phyloP scores from a whole-genome alignment of 2,888 invertebrate species.

The Pycnomerus fuliginosus region DNA sequence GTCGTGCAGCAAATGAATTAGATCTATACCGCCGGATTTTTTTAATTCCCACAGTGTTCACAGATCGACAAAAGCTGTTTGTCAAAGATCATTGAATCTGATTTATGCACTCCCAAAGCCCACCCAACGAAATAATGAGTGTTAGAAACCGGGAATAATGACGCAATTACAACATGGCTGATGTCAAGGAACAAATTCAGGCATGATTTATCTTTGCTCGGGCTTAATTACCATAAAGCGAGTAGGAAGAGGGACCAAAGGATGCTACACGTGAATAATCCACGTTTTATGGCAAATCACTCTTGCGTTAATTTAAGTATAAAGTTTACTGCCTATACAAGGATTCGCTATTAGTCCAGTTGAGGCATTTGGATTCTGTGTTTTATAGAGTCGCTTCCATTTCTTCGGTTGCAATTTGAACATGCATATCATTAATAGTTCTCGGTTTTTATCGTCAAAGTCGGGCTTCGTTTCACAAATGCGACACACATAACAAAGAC shows the following conservation, averaged over 20 bases:
- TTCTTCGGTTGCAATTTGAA: slow-evolving; percentile 12
- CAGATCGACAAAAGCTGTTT: too few relatives aligned
- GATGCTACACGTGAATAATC: neutral
- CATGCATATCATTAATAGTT: slow-evolving; percentile 33
- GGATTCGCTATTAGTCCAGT: neutral
- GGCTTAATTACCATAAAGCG: slow-evolving; percentile 36
- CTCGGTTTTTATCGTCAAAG: too few relatives aligned
- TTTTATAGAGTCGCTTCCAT: too few relatives aligned
- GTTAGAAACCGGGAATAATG: slow-evolving; percentile 36
- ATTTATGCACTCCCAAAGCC: slow-evolving; percentile 30
- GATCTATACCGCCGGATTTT: slow-evolving; percentile 16
- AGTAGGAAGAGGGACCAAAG: neutral
- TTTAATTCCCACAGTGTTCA: slow-evolving; percentile 22
- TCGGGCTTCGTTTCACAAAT: too few relatives aligned
- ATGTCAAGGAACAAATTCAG: slow-evolving; percentile 30
- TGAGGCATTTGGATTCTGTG: too few relatives aligned
- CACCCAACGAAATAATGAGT: slow-evolving; percentile 36
- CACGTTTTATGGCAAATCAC: too few relatives aligned
- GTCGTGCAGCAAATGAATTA: slow-evolving; percentile 25
- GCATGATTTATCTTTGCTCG: slow-evolving; percentile 36
- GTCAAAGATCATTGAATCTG: slow-evolving; percentile 25
- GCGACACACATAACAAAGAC: too few relatives aligned
- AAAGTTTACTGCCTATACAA: neutral
- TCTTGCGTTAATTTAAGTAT: neutral
- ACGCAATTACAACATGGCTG: slow-evolving; percentile 35